phyloP scores from a whole-genome alignment of 2,113 vertebrate genomes.

The Serilophus lunatus region DNA sequence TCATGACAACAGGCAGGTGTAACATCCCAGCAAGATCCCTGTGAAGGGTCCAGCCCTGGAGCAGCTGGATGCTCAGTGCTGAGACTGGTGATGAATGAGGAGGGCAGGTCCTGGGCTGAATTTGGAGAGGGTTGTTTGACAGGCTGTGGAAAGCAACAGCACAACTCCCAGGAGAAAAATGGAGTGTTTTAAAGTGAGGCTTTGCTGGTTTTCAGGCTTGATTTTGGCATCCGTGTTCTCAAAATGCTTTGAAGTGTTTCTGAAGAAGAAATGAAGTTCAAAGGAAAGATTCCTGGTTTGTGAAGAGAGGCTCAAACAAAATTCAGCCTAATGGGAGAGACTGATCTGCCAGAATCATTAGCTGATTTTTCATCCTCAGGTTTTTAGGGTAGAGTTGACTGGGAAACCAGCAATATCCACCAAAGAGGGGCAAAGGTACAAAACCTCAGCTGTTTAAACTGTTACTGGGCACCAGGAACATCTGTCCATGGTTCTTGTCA shows the following conservation, averaged over 20 bases:
- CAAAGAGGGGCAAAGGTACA: neutral
- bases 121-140: neutral
- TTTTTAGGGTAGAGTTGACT: neutral
- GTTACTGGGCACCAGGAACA: too few species aligned
- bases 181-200: neutral
- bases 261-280: neutral
- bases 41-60: slow-evolving; percentile 13
- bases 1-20: neutral
- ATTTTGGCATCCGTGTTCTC: neutral
- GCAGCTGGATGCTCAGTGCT: slow-evolving; percentile 11
- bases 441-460: neutral
- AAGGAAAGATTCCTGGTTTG: neutral
- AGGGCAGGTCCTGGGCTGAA: neutral
- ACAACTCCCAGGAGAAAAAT: neutral
- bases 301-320: neutral
- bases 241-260: slow-evolving; percentile 37
- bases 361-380: neutral
- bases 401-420: neutral
- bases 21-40: slow-evolving; percentile 20
- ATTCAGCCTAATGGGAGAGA: neutral
- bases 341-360: neutral
- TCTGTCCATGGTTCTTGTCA: neutral
- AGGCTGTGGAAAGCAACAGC: neutral
- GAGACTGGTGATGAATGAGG: slow-evolving; percentile 13
- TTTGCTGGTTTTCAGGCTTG: neutral